phyloP scores from a whole-genome alignment of 2,113 vertebrate species.

The Lagenorhynchus albirostris region DNA sequence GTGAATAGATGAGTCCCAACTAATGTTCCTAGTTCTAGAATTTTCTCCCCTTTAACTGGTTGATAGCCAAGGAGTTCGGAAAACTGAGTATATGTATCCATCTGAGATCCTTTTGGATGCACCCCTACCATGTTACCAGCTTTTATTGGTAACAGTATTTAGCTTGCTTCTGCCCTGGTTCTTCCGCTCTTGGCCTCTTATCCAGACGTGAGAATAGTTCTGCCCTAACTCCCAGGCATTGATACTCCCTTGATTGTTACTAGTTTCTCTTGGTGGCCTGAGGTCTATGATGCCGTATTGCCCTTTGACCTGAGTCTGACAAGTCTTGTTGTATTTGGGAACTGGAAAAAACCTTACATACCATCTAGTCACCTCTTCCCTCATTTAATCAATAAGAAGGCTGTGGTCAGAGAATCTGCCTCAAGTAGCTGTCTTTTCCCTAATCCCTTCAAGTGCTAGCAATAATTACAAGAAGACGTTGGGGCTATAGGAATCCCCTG shows the following conservation, averaged over 20 bases:
- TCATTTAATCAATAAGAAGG: not conserved
- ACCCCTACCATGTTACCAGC: accelerated
- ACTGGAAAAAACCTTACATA: not conserved
- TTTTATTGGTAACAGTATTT: not conserved
- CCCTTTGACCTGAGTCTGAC: not conserved
- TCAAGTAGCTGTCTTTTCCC: not conserved
- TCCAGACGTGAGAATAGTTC: not conserved
- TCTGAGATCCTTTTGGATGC: not conserved
- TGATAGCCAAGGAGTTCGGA: not conserved
- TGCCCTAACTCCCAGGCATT: not conserved
- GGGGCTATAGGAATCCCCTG: not conserved
- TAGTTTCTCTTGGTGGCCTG: not conserved
- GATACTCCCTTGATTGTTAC: not conserved
- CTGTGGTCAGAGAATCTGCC: not conserved
- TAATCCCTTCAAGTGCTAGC: not conserved
- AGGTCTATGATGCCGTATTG: not conserved
- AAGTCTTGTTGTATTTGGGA: not conserved
- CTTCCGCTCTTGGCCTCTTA: not conserved
- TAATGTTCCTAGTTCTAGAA: not conserved
- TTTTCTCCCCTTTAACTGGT: not conserved
- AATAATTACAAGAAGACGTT: not conserved
- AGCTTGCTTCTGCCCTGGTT: not conserved
- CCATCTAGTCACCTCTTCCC: not conserved
- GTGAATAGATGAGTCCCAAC: not conserved
- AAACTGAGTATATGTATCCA: not conserved